Evolutionary conservation across 2,113 vertebrate genomes (phyloP), one percentile per base, ranked within the genome.

Genomic region (Bos taurus): DNA sequence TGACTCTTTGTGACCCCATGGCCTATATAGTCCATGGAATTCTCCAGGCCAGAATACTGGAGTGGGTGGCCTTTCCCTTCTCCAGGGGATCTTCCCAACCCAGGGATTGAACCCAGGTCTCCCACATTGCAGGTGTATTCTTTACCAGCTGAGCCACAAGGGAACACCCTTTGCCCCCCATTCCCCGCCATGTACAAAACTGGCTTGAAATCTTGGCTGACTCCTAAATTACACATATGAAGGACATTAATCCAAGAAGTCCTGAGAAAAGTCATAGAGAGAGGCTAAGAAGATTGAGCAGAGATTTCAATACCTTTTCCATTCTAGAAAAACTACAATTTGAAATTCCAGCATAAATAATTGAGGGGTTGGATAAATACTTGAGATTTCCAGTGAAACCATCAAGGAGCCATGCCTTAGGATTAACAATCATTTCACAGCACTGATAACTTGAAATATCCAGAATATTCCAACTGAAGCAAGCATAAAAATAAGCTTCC

Each of bases 141-240:
- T 36, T 67, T 67, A 67, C 17, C n/a, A 67, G 64, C 64, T 71
- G 8, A 71, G n/a, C 33, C n/a, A 71, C 64, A 71, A 71, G 17
- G 33, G n/a, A 10, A 71, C 17, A 21, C 4, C 9, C 64, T 2
- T 17, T 1, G 3, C 4, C 15, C 9, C 16, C 9, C 2, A 2
- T 16, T 1, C 33, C n/a, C 9, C 0, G 0, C 5, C n/a, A 40
- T 9, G 17, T 21, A 78, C 4, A 91, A 33, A 81, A 95, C 57
- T 88, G 8, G 67, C 10, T 60, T 19, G 52, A 64, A 95, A 46
- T 33, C 3, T 91, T 88, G 54, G 13, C 40, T 82, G 11, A 40
- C 5, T 78, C 6, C 3, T 78, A 4, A 74, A 59, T 14, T 28
- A 30, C 7, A 67, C 15, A 33, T n/a, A 25, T 48, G 17, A 89